Percentiles rank a stretch among this genome's conserved stretches.
phyloP scores from a whole-genome alignment of 2,113 vertebrate species.

The Macquaria australasica region DNA sequence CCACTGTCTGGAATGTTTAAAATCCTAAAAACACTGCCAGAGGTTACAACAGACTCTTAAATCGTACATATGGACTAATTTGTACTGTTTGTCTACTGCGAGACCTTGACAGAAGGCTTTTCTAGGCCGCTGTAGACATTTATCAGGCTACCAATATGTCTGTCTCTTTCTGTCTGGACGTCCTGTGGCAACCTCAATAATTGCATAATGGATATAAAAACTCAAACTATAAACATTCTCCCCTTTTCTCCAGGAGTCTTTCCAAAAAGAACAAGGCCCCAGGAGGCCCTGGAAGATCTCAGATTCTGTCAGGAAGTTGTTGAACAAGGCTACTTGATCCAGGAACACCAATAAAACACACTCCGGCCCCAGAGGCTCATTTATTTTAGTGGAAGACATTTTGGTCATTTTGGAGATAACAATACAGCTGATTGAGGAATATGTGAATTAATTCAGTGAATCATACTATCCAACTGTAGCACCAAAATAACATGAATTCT shows the following conservation, averaged over 20 bases:
- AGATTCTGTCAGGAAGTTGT: slow-evolving; percentile 43
- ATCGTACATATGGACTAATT: neutral
- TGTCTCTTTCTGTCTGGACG: neutral
- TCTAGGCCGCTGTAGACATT: neutral
- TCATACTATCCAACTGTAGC: no score
- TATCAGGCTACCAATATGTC: neutral
- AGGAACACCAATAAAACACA: slow-evolving; percentile 51
- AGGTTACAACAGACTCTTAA: neutral
- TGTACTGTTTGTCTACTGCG: neutral
- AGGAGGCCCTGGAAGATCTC: slow-evolving; percentile 29
- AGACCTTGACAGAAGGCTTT: neutral
- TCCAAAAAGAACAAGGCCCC: slow-evolving; percentile 42
- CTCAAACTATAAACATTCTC: slow-evolving; percentile 42
- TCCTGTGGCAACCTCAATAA: slow-evolving; percentile 28
- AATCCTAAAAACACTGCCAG: slow-evolving; percentile 3
- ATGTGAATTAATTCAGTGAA: neutral
- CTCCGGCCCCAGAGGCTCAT: neutral
- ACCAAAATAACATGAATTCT: no score
- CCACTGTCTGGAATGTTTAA: neutral
- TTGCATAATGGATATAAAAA: slow-evolving; percentile 42
- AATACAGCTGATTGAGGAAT: neutral
- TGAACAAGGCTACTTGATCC: slow-evolving; percentile 30
- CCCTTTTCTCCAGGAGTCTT: slow-evolving; percentile 32
- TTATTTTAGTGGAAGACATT: neutral
- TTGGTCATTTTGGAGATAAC: slow-evolving; percentile 24